phyloP scores from a whole-genome alignment of 1,140 invertebrate genomes.

The Anoplolepis gracilipes region DNA sequence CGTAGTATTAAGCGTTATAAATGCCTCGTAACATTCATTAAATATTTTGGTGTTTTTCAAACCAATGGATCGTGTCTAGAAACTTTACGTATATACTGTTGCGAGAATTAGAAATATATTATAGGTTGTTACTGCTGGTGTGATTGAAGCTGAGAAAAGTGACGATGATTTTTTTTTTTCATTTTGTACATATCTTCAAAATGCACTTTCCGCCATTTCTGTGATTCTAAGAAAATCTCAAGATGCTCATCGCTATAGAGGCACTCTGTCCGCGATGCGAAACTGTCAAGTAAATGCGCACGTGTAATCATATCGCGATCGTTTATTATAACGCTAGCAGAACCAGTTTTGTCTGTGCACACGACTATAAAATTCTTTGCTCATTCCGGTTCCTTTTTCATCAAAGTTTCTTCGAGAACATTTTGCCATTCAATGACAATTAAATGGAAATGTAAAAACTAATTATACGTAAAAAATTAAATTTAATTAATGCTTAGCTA shows the following conservation, averaged over 20 bases:
- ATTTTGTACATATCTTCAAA: background rate
- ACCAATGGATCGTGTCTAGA: background rate
- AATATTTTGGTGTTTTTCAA: background rate
- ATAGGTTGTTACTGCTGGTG: background rate
- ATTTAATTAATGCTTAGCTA: too few relatives aligned
- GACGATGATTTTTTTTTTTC: background rate
- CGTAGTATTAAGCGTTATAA: background rate
- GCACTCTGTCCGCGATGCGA: conserved; percentile 70
- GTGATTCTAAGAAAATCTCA: conserved; percentile 51
- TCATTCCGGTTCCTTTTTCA: conserved; percentile 28
- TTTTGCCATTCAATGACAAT: conserved; percentile 3
- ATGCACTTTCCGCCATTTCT: conserved; percentile 25
- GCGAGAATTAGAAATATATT: background rate
- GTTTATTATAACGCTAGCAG: conserved; percentile 66
- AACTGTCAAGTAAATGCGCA: conserved; percentile 66
- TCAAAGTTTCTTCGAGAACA: conserved; percentile 60
- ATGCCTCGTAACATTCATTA: background rate
- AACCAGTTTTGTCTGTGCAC: conserved; percentile 61
- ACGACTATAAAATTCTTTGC: conserved; percentile 51
- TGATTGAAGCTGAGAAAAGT: background rate
- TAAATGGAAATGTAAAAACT: too few relatives aligned
- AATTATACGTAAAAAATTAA: too few relatives aligned
- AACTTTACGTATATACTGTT: background rate
- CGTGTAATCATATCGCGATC: conserved; percentile 39
- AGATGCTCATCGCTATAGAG: conserved; percentile 64